Conservation (phyloP, 2,888 invertebrate genomes). For the Tinea semifulvella region DNA sequence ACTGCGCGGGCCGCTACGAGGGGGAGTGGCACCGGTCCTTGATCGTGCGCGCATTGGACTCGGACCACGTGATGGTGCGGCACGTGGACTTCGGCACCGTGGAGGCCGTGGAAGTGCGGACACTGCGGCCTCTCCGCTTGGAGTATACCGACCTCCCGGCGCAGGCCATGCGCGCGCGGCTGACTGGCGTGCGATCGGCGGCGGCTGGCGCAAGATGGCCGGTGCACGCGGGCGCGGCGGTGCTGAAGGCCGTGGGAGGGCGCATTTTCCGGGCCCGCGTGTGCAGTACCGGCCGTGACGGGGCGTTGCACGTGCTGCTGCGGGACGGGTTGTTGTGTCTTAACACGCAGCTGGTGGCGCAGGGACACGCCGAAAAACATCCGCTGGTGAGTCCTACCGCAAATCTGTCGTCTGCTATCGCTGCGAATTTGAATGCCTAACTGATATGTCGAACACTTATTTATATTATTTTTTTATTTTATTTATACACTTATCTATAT, state of each 20-base stretch:
- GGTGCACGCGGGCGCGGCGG: conserved; percentile 38
- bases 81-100: conserved; percentile 70
- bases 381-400: too few species aligned
- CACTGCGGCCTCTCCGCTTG: conserved; percentile 36
- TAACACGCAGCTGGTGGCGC: background rate
- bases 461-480: too few species aligned
- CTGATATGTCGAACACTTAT: too few species aligned
- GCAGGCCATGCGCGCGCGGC: conserved; percentile 60
- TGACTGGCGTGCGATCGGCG: conserved; percentile 50
- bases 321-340: too few species aligned
- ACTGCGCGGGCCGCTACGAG: conserved; percentile 51
- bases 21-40: conserved; percentile 62
- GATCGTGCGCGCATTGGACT: conserved; percentile 46
- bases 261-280: conserved; percentile 49
- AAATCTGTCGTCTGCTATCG: too few species aligned
- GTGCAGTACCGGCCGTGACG: too few species aligned
- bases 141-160: conserved; percentile 47
- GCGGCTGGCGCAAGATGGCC: conserved; percentile 52
- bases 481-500: too few species aligned
- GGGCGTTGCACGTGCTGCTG: too few species aligned
- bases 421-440: too few species aligned
- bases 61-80: conserved; percentile 57
- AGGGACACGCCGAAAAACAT: conserved; percentile 18
- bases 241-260: conserved; percentile 41
- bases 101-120: conserved; percentile 35